Percentiles rank a stretch among this genome's conserved stretches.
phyloP scores from a whole-genome alignment of 2,888 invertebrate genomes.

The Ormyrus thymus region DNA sequence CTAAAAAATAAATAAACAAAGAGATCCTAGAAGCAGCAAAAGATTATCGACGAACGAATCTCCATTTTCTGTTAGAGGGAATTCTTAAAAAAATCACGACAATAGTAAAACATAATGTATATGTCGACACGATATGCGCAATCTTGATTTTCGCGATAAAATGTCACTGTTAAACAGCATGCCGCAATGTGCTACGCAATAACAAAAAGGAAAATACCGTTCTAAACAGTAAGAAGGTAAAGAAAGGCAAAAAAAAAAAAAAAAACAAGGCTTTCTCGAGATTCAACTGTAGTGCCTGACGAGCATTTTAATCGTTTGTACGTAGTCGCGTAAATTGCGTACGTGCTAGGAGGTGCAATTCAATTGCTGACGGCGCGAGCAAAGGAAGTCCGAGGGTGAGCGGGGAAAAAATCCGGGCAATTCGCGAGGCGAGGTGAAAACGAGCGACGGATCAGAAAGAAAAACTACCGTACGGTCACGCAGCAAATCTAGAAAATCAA shows the following conservation, averaged over 20 bases:
- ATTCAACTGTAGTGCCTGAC: constrained; percentile 55
- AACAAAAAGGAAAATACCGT: constrained; percentile 12
- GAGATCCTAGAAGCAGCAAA: constrained; percentile 20
- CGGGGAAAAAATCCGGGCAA: background rate
- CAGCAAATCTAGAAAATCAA: constrained; percentile 46
- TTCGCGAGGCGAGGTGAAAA: background rate
- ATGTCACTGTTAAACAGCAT: background rate
- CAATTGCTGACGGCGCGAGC: constrained; percentile 33
- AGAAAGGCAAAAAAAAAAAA: background rate
- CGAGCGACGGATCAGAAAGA: background rate
- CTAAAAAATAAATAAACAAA: constrained; percentile 14
- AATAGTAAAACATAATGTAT: constrained; percentile 23
- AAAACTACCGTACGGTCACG: background rate
- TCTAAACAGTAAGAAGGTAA: constrained; percentile 3
- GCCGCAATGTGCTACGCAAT: background rate
- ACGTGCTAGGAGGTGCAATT: constrained; percentile 33
- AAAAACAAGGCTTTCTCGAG: constrained; percentile 24
- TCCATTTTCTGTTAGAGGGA: constrained; percentile 19
- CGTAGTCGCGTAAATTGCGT: constrained; percentile 33
- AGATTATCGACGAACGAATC: constrained; percentile 7
- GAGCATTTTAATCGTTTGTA: constrained; percentile 48
- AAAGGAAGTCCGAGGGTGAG: background rate
- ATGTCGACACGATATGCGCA: constrained; percentile 38
- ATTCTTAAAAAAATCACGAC: constrained; percentile 7
- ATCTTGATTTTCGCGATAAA: constrained; percentile 41